Evolutionary conservation across 2,888 invertebrate species (phyloP).

Genomic region (Platypus cylindrus): DNA sequence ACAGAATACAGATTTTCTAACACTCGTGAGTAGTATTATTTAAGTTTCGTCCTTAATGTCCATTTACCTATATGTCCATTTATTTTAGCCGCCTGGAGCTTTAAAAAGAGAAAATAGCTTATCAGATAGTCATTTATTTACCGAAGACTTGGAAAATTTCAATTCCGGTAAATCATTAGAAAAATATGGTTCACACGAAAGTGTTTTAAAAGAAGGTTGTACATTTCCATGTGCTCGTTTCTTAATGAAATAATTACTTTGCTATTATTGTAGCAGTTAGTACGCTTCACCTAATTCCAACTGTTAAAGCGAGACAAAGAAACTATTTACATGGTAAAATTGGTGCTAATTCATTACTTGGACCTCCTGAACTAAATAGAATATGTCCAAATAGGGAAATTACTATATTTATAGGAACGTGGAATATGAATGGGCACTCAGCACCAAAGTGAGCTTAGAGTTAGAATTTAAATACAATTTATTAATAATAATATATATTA

Average conservation of each 20-base stretch:
- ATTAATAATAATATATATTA: background rate
- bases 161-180: constrained; percentile 25
- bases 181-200: constrained; percentile 32
- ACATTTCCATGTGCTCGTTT: constrained; percentile 1
- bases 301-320: constrained; percentile 68
- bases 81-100: constrained; percentile 14
- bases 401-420: constrained; percentile 81
- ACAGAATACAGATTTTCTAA: constrained; percentile 11
- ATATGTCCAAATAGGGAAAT: constrained; percentile 77
- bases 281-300: constrained; percentile 56
- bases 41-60: constrained; percentile 4
- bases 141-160: constrained; percentile 16
- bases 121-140: constrained; percentile 29
- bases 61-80: constrained; percentile 2
- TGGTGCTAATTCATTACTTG: constrained; percentile 69
- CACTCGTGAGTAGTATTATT: constrained; percentile 13
- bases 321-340: constrained; percentile 70
- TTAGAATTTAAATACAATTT: background rate
- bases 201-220: constrained; percentile 27
- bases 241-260: background rate
- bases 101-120: constrained; percentile 29
- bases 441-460: constrained; percentile 60
- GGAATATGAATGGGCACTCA: constrained; percentile 93
- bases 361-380: constrained; percentile 72
- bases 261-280: constrained; percentile 13